Evolutionary conservation across 1,140 invertebrate species (phyloP).

Genomic region (Drosophila mojavensis): DNA sequence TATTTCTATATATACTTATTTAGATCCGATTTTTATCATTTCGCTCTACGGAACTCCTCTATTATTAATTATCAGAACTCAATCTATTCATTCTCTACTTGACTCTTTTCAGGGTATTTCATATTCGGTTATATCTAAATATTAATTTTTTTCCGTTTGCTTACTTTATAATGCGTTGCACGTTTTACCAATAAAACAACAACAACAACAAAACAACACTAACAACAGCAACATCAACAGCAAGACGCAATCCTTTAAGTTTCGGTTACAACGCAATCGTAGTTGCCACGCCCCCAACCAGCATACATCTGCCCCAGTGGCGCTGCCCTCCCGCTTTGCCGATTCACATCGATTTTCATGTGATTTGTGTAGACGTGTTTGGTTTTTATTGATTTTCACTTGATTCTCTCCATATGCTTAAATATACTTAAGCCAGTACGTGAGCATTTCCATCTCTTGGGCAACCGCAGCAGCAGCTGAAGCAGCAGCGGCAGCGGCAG

Average conservation of each 20-base stretch:
- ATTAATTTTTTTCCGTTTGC: not conserved
- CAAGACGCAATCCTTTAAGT: slow-evolving; percentile 74
- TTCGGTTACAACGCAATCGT: slow-evolving; percentile 57
- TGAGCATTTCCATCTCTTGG: slow-evolving; percentile 67
- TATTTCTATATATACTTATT: no score
- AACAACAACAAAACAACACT: slow-evolving; percentile 42
- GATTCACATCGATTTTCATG: slow-evolving; percentile 75
- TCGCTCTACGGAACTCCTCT: no score
- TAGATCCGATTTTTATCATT: no score
- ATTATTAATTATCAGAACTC: no score
- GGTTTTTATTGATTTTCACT: slow-evolving; percentile 82
- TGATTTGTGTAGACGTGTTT: slow-evolving; percentile 82
- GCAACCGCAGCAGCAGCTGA: slow-evolving; percentile 30
- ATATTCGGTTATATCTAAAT: not conserved
- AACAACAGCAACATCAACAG: slow-evolving; percentile 42
- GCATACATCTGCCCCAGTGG: not conserved
- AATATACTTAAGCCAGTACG: slow-evolving; percentile 80
- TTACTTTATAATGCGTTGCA: slow-evolving; percentile 68
- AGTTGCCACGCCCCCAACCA: not conserved
- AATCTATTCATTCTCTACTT: no score
- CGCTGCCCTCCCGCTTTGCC: not conserved
- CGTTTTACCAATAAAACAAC: slow-evolving; percentile 76
- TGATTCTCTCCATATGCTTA: slow-evolving; percentile 81
- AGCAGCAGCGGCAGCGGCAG: slow-evolving; percentile 32
- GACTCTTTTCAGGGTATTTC: slow-evolving; percentile 6